Percentiles rank a stretch among this genome's conserved stretches.
Evolutionary conservation across 2,113 vertebrate genomes (phyloP).

Genomic region (Orycteropus afer): DNA sequence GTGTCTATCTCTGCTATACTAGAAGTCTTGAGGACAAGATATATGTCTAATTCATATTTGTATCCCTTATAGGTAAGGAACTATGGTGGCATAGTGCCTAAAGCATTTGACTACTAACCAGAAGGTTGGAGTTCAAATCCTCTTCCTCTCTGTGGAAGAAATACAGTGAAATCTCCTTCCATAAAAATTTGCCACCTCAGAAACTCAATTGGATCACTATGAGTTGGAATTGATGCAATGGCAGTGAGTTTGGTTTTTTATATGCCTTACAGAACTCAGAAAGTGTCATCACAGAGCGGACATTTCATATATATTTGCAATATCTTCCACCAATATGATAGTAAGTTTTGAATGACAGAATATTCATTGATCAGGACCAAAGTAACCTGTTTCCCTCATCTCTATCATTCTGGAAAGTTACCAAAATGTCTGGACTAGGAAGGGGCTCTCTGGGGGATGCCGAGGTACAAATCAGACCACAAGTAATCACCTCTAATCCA

Average conservation of each 20-base stretch:
- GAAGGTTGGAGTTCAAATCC: too few species aligned
- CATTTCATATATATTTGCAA: accelerated
- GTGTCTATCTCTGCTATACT: accelerated
- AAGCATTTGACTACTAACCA: too few species aligned
- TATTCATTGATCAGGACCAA: not conserved
- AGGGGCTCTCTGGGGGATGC: not conserved
- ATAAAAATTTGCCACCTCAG: too few species aligned
- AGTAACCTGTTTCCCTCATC: accelerated
- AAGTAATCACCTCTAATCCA: not conserved
- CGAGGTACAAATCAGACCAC: not conserved
- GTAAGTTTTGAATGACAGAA: not conserved
- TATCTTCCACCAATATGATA: accelerated
- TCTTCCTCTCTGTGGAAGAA: too few species aligned
- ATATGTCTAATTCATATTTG: accelerated
- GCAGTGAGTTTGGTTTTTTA: too few species aligned
- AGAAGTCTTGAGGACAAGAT: not conserved
- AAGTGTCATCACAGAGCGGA: too few species aligned
- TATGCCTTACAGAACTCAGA: too few species aligned
- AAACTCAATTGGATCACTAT: too few species aligned
- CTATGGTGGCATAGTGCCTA: too few species aligned
- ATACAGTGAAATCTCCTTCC: too few species aligned
- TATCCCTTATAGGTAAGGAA: not conserved
- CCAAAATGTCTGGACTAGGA: not conserved
- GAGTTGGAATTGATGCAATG: too few species aligned
- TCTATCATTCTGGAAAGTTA: not conserved